Percentiles rank a stretch among this genome's conserved stretches.
Conservation (phyloP, 2,888 invertebrate species). For the Himalopsyche kuldschensis region DNA sequence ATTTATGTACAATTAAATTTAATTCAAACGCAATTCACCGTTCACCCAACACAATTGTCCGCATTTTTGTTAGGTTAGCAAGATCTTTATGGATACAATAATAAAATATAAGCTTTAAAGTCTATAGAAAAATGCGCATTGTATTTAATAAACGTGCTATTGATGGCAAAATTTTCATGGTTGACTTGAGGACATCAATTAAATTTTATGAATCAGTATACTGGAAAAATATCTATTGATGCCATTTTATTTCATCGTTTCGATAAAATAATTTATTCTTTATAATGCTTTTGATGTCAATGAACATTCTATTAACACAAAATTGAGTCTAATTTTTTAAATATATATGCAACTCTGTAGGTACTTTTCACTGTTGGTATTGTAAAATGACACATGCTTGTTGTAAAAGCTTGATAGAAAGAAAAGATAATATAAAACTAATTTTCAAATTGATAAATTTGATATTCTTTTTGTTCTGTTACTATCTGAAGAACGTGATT, state of each 20-base stretch:
- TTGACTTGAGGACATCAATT: conserved; percentile 28
- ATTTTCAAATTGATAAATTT: too few species aligned
- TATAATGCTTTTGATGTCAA: not conserved
- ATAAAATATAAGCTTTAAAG: conserved; percentile 5
- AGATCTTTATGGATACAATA: not conserved
- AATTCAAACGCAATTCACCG: conserved; percentile 22
- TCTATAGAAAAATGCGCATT: not conserved
- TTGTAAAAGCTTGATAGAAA: too few species aligned
- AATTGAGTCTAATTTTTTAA: not conserved
- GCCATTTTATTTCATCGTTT: not conserved
- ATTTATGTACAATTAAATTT: conserved; percentile 24
- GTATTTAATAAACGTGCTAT: conserved; percentile 13
- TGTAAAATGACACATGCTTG: too few species aligned
- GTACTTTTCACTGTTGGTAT: too few species aligned
- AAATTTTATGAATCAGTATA: not conserved
- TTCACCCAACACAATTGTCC: conserved; percentile 24
- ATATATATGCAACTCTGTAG: not conserved
- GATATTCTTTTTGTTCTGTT: too few species aligned
- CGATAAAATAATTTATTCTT: not conserved
- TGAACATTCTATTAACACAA: not conserved
- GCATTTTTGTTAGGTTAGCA: conserved; percentile 1
- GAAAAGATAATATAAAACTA: too few species aligned
- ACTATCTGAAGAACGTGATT: too few species aligned
- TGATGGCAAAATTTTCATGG: conserved; percentile 17
- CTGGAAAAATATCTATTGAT: not conserved